Evolutionary conservation across 2,113 vertebrate genomes (phyloP), one percentile per base, ranked within the genome.

Genomic region (Nibea coibor): DNA sequence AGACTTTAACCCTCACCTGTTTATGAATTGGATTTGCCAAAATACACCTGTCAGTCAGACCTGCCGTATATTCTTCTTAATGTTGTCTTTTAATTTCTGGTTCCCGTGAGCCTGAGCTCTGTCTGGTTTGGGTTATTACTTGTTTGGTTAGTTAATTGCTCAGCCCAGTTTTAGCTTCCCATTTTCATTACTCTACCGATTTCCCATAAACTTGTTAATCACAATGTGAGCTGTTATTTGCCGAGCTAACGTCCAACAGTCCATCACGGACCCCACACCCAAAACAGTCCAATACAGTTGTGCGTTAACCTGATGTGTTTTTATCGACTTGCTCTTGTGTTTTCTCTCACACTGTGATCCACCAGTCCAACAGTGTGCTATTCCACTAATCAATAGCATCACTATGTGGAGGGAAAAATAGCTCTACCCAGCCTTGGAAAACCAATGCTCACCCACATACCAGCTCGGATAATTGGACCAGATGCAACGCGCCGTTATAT

Each of bases 391-490:
- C 84, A 72, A 88, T 87, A 79, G 14, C 26, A 42, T 50, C 0
- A 0, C 78, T 88, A 31, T 63, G 53, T 11, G 1, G 26, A 5
- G 28, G 7, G 35, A 35, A 59, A 78, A 83, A 71, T 61, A 42
- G 35, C 70, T 62, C 15, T 3, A n/a, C 22, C 50, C 67, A 62
- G 42, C 26, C 42, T 28, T 35, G 22, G 50, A 61, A 57, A 64
- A 57, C 22, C n/a, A 4, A 50, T 82, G 87, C 47, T 68, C 42
- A 50, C 83, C 81, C 69, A 50, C 66, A 61, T 65, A 74, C 68
- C 48, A 26, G 35, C 67, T 58, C 19, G 22, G 61, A 45, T 88
- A 89, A 88, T 86, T 92, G 82, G 58, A 66, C 63, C 56, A 48
- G 28, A 72, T 83, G 76, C 63, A 84, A 78, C 63, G 39, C 20